phyloP scores from a whole-genome alignment of 2,113 vertebrate genomes.

The Ascaphus truei region DNA sequence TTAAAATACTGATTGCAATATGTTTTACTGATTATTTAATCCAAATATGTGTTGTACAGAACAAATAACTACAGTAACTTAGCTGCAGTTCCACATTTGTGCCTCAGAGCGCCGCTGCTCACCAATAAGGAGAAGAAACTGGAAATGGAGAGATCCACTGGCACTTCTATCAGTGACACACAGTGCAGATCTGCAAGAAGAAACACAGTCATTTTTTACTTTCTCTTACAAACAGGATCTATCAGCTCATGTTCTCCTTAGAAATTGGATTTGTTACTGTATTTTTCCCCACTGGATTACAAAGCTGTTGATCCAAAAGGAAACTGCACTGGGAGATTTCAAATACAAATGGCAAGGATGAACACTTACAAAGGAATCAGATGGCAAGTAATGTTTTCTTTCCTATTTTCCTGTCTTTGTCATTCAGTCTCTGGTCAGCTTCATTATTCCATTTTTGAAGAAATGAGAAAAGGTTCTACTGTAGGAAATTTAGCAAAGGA shows the following conservation, averaged over 20 bases:
- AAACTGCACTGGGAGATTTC: not conserved
- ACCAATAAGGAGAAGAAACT: constrained; percentile 5
- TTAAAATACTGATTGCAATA: no score
- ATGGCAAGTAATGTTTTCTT: constrained; percentile 34
- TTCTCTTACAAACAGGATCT: not conserved
- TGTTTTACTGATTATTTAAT: no score
- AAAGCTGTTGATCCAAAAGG: not conserved
- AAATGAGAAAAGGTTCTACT: constrained; percentile 46
- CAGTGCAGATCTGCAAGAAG: not conserved
- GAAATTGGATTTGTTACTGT: not conserved
- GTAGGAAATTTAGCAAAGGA: constrained; percentile 54
- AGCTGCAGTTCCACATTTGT: constrained; percentile 14
- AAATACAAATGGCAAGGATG: not conserved
- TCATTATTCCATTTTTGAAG: constrained; percentile 52
- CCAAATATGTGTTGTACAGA: no score
- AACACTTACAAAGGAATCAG: not conserved
- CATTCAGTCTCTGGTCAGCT: constrained; percentile 33
- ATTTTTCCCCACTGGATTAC: not conserved
- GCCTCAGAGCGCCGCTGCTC: constrained; percentile 28
- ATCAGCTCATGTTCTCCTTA: not conserved
- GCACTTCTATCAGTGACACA: not conserved
- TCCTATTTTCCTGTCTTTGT: constrained; percentile 43
- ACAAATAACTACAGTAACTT: no score
- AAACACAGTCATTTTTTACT: constrained; percentile 3
- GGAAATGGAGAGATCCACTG: not conserved